These are phyloP conservation scores for Numida meleagris DNA, from an alignment of 2,113 vertebrate genomes.

Conservation along the genomic window DNA sequence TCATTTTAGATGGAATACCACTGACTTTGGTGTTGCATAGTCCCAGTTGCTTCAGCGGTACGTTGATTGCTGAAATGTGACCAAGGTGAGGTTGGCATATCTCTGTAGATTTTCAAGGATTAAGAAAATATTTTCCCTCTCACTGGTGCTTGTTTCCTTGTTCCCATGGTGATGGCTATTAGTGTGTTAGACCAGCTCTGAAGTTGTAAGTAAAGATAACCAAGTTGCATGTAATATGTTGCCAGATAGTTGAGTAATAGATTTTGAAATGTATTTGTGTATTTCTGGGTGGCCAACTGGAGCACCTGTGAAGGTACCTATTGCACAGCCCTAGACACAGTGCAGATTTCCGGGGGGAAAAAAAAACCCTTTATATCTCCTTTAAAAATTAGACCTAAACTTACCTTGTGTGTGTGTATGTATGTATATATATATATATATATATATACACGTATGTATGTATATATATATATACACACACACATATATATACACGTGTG, in stretches of 20 bases:
- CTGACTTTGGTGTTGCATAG: not conserved
- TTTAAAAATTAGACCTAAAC: not conserved
- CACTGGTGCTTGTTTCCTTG: not conserved
- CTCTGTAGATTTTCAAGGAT: not conserved
- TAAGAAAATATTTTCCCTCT: not conserved
- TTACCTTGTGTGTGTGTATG: too few species aligned
- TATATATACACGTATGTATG: too few species aligned
- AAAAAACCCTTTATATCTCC: not conserved
- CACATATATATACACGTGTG: too few species aligned
- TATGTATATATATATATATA: too few species aligned
- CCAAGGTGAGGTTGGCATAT: not conserved
- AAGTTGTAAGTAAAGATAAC: not conserved
- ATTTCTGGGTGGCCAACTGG: not conserved
- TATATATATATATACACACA: too few species aligned
- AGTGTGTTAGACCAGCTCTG: not conserved
- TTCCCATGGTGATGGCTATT: constrained; percentile 22
- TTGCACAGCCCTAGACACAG: not conserved
- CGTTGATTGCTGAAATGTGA: not conserved
- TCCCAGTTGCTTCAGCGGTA: not conserved
- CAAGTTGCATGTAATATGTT: not conserved
- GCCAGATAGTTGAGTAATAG: not conserved
- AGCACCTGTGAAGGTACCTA: not conserved
- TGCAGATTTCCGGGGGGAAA: not conserved
- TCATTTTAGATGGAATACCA: not conserved
- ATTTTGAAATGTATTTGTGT: not conserved